Conservation (phyloP, 2,888 invertebrate species). For the Rhabditophanes sp. region DNA sequence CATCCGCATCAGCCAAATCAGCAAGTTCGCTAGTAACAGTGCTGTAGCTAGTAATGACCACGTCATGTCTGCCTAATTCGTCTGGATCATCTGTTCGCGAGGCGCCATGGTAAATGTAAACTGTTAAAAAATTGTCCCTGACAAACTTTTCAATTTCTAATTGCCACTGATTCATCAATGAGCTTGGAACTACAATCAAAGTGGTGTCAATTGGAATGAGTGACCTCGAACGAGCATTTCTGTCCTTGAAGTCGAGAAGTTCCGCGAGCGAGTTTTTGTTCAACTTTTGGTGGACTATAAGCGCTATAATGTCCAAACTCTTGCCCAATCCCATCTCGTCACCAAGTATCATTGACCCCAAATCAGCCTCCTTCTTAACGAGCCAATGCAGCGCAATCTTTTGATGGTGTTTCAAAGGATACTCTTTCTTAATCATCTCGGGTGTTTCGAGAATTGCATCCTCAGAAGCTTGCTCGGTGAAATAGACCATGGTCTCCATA, state of each 20-base stretch:
- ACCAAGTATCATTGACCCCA: no score
- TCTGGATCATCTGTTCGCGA: constrained; percentile 19
- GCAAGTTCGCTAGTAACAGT: constrained; percentile 50
- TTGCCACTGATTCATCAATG: constrained; percentile 76
- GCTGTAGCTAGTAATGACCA: constrained; percentile 77
- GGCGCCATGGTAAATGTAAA: constrained; percentile 64
- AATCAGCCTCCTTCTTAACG: constrained; percentile 71
- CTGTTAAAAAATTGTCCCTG: constrained; percentile 54
- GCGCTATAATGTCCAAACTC: constrained; percentile 48
- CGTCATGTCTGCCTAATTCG: constrained; percentile 50
- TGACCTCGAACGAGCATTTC: neutral
- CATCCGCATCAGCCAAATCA: constrained; percentile 8
- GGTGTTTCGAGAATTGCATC: no score
- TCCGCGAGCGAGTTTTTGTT: constrained; percentile 2
- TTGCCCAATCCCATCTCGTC: constrained; percentile 51
- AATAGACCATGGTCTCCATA: no score
- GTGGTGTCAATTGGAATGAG: constrained; percentile 43
- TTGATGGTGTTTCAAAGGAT: constrained; percentile 39
- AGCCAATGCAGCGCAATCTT: constrained; percentile 67
- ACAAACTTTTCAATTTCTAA: constrained; percentile 52
- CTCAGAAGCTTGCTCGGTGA: no score
- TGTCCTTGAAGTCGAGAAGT: neutral
- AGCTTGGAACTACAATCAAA: constrained; percentile 79
- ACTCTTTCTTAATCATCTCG: constrained; percentile 20
- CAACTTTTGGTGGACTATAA: constrained; percentile 45